Conservation (phyloP, 2,888 invertebrate species). For the Disparrhopalites patrizii region DNA sequence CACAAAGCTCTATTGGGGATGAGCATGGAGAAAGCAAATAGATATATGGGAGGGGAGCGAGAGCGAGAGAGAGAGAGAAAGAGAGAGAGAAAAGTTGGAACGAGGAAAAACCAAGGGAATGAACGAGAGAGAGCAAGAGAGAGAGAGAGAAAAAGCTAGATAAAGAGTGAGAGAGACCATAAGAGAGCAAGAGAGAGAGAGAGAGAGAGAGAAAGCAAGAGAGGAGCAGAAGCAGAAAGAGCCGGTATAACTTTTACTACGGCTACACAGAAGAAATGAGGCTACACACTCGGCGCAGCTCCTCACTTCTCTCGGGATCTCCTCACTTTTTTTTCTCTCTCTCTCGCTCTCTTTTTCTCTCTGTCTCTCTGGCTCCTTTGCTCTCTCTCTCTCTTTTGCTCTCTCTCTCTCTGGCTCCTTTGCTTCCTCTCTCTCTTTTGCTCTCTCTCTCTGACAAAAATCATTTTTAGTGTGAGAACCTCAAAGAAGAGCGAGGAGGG, state of each 20-base stretch:
- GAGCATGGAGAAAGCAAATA: too few species aligned
- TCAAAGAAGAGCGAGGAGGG: neutral
- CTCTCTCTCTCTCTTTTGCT: neutral
- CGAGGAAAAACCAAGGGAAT: too few species aligned
- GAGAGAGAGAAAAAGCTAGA: too few species aligned
- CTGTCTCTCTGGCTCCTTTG: neutral
- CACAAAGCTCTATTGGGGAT: neutral
- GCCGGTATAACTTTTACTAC: too few species aligned
- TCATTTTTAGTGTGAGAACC: neutral
- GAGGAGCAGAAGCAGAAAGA: neutral
- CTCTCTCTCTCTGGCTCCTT: neutral
- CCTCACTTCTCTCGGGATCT: conserved; percentile 2
- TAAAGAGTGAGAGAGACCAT: too few species aligned
- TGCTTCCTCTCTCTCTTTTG: neutral
- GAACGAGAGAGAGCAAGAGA: too few species aligned
- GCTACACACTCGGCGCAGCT: neutral
- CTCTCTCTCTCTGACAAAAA: neutral
- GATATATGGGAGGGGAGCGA: too few species aligned
- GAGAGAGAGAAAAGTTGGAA: too few species aligned
- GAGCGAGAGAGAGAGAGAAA: too few species aligned
- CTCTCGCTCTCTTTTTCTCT: neutral
- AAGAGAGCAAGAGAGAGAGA: too few species aligned
- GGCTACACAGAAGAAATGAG: too few species aligned
- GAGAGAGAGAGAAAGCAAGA: too few species aligned
- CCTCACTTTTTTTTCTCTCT: neutral